Base-by-base conservation (phyloP, 2,797 vertebrate species). In the Sphaeramia orbicularis region DNA sequence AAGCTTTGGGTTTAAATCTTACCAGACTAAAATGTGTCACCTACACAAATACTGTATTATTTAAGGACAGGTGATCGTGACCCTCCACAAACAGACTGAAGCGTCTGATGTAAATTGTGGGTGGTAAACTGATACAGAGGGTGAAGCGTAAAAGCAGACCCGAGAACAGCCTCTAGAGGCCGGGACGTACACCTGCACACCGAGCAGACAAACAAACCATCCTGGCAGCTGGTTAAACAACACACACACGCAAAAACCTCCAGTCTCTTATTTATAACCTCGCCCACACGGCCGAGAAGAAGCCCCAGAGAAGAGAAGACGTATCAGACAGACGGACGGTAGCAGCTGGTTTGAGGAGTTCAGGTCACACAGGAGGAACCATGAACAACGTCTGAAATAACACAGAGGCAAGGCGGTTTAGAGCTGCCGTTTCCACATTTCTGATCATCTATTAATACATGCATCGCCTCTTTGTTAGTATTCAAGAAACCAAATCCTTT, bases 141-240 rank as follows among this genome's bases (percentile, higher is more conserved):
- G n/a, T 11, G 12, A 43, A 14, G 5, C 12, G 27, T 59, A 65
- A 68, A 73, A 76, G 53, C 59, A 76, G 48, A 16, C 61, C 70
- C 3, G 48, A 75, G 73, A 85, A 77, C 79, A 78, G 68, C 78
- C 80, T 84, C 80, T 67, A 83, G 75, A 84, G 64, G 78, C 65
- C 79, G 47, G 54, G 1, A 11, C 52, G 55, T 76, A 62, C 86
- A 90, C 89, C 89, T 92, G 90, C 76, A 88, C 65, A 65, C 11
- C 15, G 18, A 55, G 63, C 50, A 83, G 73, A 80, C 63, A 86
- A 83, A 86, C 86, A 86, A 78, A 73, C 70, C 54, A 69, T 62
- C 71, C 40, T 36, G 37, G 86, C 91, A 92, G 90, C 91, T 92
- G 91, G 57, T 88, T 75, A 90, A 91, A 92, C 89, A 90, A 85